Conservation (phyloP, 2,797 vertebrate genomes). For the Helicolenus hilgendorfi region DNA sequence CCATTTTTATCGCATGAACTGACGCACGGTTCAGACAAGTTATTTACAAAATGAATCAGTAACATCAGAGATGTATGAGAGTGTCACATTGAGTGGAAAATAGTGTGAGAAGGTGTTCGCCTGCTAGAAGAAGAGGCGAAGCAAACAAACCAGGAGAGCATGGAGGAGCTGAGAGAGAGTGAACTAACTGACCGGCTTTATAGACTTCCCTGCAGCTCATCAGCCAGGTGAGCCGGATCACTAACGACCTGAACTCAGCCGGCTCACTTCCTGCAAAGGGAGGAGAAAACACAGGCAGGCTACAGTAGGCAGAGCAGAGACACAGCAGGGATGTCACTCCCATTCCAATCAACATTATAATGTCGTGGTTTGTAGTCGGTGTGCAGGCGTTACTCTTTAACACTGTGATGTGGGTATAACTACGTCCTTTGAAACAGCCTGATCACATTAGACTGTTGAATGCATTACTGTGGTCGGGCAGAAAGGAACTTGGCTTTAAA, state of each 20-base stretch:
- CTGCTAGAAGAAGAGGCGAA: not conserved
- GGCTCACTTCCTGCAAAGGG: not conserved
- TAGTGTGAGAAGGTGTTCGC: not conserved
- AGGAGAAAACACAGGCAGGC: not conserved
- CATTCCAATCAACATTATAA: not conserved
- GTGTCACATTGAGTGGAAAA: not conserved
- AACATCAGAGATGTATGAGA: not conserved
- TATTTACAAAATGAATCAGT: too few species aligned
- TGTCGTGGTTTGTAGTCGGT: not conserved
- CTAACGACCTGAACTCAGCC: not conserved
- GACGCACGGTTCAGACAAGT: not conserved
- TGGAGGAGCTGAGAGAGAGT: not conserved
- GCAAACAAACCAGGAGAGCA: not conserved
- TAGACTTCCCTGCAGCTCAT: not conserved
- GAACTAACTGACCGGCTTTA: not conserved
- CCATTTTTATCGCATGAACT: not conserved
- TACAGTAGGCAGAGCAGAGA: not conserved
- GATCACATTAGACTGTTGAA: not conserved
- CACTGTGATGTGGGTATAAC: not conserved
- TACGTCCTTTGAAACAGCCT: not conserved
- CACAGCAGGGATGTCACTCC: too few species aligned
- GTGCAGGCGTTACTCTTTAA: not conserved
- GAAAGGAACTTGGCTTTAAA: not conserved
- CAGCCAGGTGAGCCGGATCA: not conserved
- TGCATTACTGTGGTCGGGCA: not conserved